phyloP scores from a whole-genome alignment of 2,797 vertebrate species.

The Enteromius argenteus region DNA sequence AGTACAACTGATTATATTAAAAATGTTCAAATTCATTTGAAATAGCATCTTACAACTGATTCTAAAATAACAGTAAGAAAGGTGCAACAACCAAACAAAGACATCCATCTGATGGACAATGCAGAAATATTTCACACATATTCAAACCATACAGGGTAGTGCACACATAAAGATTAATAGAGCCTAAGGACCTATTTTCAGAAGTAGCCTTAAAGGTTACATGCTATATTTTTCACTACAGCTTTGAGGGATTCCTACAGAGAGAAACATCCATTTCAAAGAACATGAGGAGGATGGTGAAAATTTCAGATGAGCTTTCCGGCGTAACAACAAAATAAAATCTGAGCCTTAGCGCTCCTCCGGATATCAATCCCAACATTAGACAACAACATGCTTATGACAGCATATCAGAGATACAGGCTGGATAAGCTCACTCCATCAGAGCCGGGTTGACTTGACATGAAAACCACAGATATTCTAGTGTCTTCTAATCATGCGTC shows the following conservation, averaged over 20 bases:
- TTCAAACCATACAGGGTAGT: background rate
- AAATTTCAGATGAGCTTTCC: conserved; percentile 26
- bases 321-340: background rate
- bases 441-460: conserved; percentile 8
- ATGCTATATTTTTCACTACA: conserved; percentile 5
- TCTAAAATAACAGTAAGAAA: background rate
- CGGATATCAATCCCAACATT: conserved; percentile 14
- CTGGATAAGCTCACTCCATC: conserved; percentile 33
- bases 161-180: background rate
- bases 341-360: background rate
- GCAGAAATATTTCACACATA: background rate
- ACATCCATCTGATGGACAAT: background rate
- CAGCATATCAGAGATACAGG: conserved; percentile 22
- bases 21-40: background rate
- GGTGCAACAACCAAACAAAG: background rate
- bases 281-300: background rate
- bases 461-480: conserved; percentile 49
- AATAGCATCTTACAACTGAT: background rate
- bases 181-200: background rate
- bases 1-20: background rate
- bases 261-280: conserved; percentile 6
- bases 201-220: background rate
- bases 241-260: background rate
- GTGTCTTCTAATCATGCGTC: conserved; percentile 43
- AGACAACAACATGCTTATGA: conserved; percentile 15